These are phyloP conservation scores for Mormyrus lacerda DNA, from an alignment of 2,113 vertebrate genomes.

Conservation along the genomic window DNA sequence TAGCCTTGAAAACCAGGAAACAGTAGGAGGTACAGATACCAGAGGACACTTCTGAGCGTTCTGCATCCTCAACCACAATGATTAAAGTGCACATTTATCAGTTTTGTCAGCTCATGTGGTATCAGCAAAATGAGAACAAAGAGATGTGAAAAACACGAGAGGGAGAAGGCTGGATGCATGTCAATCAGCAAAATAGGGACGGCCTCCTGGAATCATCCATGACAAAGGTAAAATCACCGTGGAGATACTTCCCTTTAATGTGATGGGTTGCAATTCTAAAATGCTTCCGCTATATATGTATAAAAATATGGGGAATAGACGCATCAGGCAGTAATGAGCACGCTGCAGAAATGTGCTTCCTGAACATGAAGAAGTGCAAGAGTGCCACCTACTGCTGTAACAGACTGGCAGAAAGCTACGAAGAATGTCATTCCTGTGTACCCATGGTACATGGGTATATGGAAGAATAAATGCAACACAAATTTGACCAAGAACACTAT, in stretches of 20 bases:
- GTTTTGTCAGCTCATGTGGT: slow-evolving; percentile 10
- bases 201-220: not conserved
- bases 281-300: not conserved
- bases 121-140: slow-evolving; percentile 13
- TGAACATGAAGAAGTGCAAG: slow-evolving; percentile 23
- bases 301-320: not conserved
- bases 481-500: not conserved
- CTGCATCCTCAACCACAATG: slow-evolving; percentile 5
- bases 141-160: not conserved
- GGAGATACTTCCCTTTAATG: slow-evolving; percentile 5
- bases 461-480: not conserved
- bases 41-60: slow-evolving; percentile 1
- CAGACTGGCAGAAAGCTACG: not conserved
- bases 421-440: not conserved
- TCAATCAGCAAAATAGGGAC: slow-evolving; percentile 9
- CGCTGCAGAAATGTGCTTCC: not conserved
- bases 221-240: slow-evolving; percentile 12
- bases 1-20: slow-evolving; percentile 11
- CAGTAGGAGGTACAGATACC: slow-evolving; percentile 10
- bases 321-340: slow-evolving; percentile 3
- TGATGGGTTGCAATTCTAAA: slow-evolving; percentile 5
- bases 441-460: not conserved
- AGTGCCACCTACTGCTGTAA: slow-evolving; percentile 27
- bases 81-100: slow-evolving; percentile 19
- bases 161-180: not conserved